A percentile compares a stretch with the other conserved stretches of the same genome.
phyloP scores from a whole-genome alignment of 2,797 vertebrate species.

The Microctenopoma steveboyesi region DNA sequence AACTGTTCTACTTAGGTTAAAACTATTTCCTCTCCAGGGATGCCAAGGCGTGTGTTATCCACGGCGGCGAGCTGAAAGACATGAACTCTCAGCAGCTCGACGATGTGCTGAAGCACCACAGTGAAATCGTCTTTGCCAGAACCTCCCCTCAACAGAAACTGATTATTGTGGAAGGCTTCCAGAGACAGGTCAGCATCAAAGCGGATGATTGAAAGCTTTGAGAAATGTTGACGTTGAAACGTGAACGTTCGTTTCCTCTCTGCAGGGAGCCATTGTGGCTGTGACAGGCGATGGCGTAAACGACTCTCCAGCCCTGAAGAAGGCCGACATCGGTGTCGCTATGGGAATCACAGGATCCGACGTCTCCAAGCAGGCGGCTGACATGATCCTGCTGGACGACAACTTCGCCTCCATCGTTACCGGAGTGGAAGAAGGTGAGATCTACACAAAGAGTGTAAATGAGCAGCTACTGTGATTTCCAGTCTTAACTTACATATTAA shows the following conservation, averaged over 20 bases:
- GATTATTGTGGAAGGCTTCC: slow-evolving; percentile 97
- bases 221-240: too few species aligned
- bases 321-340: slow-evolving; percentile 95
- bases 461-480: too few species aligned
- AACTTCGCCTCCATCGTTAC: slow-evolving; percentile 98
- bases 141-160: slow-evolving; percentile 98
- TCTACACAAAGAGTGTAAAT: not conserved
- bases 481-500: too few species aligned
- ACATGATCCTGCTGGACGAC: slow-evolving; percentile 97
- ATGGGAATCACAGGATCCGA: slow-evolving; percentile 97
- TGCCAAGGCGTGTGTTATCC: slow-evolving; percentile 95
- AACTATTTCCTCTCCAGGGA: slow-evolving; percentile 79
- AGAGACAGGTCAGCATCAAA: slow-evolving; percentile 86
- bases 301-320: slow-evolving; percentile 96
- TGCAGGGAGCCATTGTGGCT: slow-evolving; percentile 94
- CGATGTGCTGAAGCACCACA: slow-evolving; percentile 88
- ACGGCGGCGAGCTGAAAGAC: slow-evolving; percentile 93
- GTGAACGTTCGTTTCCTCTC: not conserved
- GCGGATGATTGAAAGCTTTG: not conserved
- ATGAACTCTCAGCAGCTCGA: slow-evolving; percentile 88
- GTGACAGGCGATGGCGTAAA: slow-evolving; percentile 97
- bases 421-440: slow-evolving; percentile 94
- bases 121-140: slow-evolving; percentile 95
- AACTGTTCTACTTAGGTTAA: too few species aligned
- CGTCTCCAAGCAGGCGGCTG: slow-evolving; percentile 97